Evolutionary conservation across 2,797 vertebrate genomes (phyloP).

Genomic region (Poliocrania exsul): DNA sequence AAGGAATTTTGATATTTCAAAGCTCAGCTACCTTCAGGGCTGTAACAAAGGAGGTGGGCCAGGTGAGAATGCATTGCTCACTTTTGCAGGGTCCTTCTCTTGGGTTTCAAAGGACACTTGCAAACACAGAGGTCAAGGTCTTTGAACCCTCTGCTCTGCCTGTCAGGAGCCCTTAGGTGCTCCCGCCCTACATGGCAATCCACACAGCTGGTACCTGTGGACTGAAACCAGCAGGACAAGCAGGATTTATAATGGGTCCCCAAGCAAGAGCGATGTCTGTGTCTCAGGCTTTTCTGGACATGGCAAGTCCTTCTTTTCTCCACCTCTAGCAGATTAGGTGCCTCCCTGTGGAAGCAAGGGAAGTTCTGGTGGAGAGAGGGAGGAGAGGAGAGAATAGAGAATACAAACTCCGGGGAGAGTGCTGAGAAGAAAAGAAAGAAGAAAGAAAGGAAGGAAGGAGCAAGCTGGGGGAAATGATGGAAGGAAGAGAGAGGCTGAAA

Average conservation of each 20-base stretch:
- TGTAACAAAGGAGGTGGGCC: background rate
- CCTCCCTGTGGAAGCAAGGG: background rate
- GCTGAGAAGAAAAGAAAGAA: conserved; percentile 37
- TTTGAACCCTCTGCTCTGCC: background rate
- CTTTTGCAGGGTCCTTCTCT: background rate
- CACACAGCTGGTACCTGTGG: background rate
- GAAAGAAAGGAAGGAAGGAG: conserved; percentile 50
- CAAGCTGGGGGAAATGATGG: background rate
- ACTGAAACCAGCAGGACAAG: background rate
- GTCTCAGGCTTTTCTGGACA: background rate
- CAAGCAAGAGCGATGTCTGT: background rate
- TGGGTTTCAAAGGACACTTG: background rate
- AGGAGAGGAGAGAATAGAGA: conserved; percentile 61
- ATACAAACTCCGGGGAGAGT: conserved; percentile 18
- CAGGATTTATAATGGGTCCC: background rate
- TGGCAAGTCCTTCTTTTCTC: background rate
- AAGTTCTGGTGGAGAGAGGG: conserved; percentile 30
- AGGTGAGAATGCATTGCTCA: accelerated
- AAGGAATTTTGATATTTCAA: background rate
- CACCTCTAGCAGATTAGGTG: background rate
- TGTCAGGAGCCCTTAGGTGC: background rate
- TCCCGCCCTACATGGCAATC: background rate
- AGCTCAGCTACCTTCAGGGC: background rate
- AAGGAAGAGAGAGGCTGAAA: conserved; percentile 41
- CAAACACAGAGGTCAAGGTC: background rate